Evolutionary conservation across 1,140 invertebrate species (phyloP), one percentile per base, ranked within the genome.

Genomic region (Gryon sp.): DNA sequence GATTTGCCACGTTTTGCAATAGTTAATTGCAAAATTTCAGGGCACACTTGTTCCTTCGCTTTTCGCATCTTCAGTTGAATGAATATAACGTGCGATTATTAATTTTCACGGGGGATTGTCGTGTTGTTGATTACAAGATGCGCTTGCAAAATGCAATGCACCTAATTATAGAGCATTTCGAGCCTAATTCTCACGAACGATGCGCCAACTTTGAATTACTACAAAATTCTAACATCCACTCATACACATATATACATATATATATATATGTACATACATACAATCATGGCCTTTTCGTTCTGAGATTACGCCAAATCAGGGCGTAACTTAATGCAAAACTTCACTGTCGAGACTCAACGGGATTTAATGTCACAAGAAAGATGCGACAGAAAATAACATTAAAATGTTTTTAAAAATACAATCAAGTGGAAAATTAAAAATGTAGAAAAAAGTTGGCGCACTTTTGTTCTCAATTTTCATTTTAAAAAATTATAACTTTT

Each of bases 81-180:
- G n/a, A n/a, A 45, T 40, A 36, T 52, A 45, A 52, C 26, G 52
- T 30, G 36, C 53, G 55, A 55, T 55, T 69, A 76, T 63, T 73
- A 68, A 76, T 76, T 76, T 57, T n/a, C n/a, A n/a, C n/a, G 57
- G 11, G 55, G 36, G 43, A 36, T 40, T 16, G 59, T 53, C 30
- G 19, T 22, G 24, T 62, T 30, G 38, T 36, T 66, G 36, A 74
- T 74, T 74, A 66, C 60, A 60, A 32, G 34, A 38, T 38, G 53
- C 45, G 16, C 18, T 46, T 30, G 52, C n/a, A 30, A 53, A 66
- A 53, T 52, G 53, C 72, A 36, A 40, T 41, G 38, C 20, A 68
- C 62, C 62, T 62, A 75, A 75, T 75, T 75, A 75, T 68, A 75
- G n/a, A n/a, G 72, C 62, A 48, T 55, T 68, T 75, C 48, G 26